Evolutionary conservation across 2,888 invertebrate genomes (phyloP).

Genomic region (Eupithecia pulchellata): DNA sequence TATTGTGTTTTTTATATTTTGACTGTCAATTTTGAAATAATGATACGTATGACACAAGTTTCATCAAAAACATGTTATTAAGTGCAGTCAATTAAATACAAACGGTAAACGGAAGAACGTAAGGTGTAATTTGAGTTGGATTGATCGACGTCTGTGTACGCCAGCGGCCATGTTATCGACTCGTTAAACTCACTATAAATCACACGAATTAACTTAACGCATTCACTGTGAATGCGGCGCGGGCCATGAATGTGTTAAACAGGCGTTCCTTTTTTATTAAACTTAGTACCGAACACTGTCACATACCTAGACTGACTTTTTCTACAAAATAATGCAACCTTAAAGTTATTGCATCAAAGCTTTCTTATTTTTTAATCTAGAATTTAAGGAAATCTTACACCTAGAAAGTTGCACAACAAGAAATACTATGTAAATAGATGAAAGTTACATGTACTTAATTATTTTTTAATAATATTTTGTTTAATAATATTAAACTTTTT

Average conservation of each 20-base stretch:
- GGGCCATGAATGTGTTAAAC: no score
- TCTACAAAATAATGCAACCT: neutral
- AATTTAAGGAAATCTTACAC: no score
- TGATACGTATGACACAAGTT: slow-evolving; percentile 25
- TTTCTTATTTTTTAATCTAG: no score
- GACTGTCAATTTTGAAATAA: neutral
- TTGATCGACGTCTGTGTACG: slow-evolving; percentile 25
- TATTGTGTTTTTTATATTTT: no score
- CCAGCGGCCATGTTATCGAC: slow-evolving; percentile 27
- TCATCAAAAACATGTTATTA: slow-evolving; percentile 28
- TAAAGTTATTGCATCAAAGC: neutral
- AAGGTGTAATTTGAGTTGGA: slow-evolving; percentile 31
- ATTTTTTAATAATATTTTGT: no score
- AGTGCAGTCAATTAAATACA: slow-evolving; percentile 24
- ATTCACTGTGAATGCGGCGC: no score
- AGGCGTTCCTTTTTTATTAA: slow-evolving; percentile 11
- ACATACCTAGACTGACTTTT: neutral
- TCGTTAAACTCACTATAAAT: slow-evolving; percentile 30
- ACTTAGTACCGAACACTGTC: neutral
- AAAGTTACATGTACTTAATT: no score
- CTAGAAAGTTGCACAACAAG: no score
- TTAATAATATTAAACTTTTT: no score
- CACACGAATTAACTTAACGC: slow-evolving; percentile 23
- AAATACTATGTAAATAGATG: no score
- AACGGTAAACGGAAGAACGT: slow-evolving; percentile 21